These are phyloP conservation scores for Petrocephalus microphthalmus DNA, from an alignment of 2,113 vertebrate species.

Conservation along the genomic window DNA sequence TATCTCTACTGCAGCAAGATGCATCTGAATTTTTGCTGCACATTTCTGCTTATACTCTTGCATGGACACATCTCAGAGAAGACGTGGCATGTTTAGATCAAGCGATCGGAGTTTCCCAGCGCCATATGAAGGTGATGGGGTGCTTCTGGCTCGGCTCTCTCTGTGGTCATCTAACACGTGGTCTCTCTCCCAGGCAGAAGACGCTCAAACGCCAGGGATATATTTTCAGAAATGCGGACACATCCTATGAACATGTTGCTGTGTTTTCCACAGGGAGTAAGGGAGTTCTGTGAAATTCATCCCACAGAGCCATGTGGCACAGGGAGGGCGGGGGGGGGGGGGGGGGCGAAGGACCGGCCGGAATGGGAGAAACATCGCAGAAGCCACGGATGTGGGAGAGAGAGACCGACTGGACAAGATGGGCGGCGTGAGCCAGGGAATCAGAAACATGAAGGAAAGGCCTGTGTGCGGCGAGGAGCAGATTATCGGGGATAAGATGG, in stretches of 20 bases:
- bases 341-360: too few species aligned
- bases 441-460: not conserved
- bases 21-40: not conserved
- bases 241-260: not conserved
- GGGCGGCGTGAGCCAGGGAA: not conserved
- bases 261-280: not conserved
- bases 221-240: not conserved
- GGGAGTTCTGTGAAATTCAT: not conserved
- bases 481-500: not conserved
- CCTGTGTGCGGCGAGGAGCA: not conserved
- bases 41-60: not conserved
- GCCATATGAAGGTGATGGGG: not conserved
- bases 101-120: not conserved
- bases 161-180: not conserved
- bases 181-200: not conserved
- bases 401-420: not conserved
- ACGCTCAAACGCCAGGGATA: not conserved
- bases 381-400: not conserved
- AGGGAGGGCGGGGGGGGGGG: not conserved
- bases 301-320: not conserved
- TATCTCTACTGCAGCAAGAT: not conserved
- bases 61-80: not conserved
- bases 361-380: not conserved
- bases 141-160: not conserved
- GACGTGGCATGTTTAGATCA: not conserved